Base-by-base conservation (phyloP, 2,888 invertebrate genomes). In the Heliconius ethilla region DNA sequence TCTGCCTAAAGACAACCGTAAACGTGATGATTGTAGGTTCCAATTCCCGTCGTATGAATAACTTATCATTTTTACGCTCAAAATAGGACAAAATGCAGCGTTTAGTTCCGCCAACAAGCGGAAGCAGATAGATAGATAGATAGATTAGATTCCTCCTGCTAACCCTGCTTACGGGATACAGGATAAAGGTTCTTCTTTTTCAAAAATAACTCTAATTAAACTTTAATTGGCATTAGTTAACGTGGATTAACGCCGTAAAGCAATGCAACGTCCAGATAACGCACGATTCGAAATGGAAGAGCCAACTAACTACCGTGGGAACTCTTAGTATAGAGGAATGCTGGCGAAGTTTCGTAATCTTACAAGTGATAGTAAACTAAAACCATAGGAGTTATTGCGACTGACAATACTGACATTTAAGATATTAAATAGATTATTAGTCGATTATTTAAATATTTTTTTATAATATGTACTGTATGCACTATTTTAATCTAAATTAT, bases 221-320 rank as follows among this genome's bases (percentile, higher is more conserved):
- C 7, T 59, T 59, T 72, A 72, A 73, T 62, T 37, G 62, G 25
- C 33, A 73, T 59, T 59, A 33, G 59, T 37, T 11, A 25, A 62
- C 55, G 40, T 65, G 72, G 29, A 33, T 66, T 29, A 66, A 66
- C 6, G 3, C 37, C 55, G 69, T 65, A 72, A 3, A 72, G 75
- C 76, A 59, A n/a, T 59, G 11, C 27, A 70, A 76, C 33, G 67
- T 67, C 79, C 78, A 81, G 82, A 83, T 83, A 84, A 83, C 84
- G 84, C 82, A 86, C 87, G 86, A 85, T 83, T 82, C 83, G 82
- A 83, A 88, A 86, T 87, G 79, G 82, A 82, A 83, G 81, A 82
- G 72, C 78, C 80, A 80, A 25, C 27, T 85, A 85, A 85, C 84
- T 83, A 84, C 84, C 85, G 85, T 85, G 85, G 80, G 85, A 85